phyloP scores from a whole-genome alignment of 2,797 vertebrate species.

The Gouania willdenowi region DNA sequence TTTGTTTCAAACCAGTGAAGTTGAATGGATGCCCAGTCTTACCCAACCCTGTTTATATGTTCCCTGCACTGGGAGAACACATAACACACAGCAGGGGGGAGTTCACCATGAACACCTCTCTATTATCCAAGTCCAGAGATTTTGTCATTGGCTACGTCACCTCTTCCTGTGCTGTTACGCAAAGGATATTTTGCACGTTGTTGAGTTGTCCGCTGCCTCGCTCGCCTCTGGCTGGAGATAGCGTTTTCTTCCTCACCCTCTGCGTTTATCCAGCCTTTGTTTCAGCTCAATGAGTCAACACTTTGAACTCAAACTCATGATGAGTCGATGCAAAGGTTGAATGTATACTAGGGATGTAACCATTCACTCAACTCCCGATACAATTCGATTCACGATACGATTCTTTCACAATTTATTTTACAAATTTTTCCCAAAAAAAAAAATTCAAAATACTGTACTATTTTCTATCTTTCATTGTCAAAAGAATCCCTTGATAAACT shows the following conservation, averaged over 20 bases:
- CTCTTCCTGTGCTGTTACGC: slow-evolving; percentile 16
- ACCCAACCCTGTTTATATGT: slow-evolving; percentile 29
- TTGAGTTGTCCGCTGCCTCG: not conserved
- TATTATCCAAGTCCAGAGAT: slow-evolving; percentile 14
- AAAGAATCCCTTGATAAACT: no score
- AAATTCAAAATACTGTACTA: no score
- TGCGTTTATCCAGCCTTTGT: slow-evolving; percentile 14
- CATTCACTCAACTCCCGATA: no score
- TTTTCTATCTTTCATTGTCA: no score
- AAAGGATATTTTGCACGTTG: slow-evolving; percentile 41
- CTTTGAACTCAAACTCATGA: slow-evolving; percentile 4
- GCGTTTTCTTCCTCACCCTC: slow-evolving; percentile 3
- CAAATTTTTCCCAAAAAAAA: no score
- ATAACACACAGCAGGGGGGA: slow-evolving; percentile 11
- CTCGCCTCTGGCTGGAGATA: slow-evolving; percentile 18
- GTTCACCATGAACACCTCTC: slow-evolving; percentile 19
- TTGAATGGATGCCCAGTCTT: slow-evolving; percentile 13
- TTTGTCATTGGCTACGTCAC: slow-evolving; percentile 1
- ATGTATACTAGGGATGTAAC: no score
- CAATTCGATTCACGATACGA: no score
- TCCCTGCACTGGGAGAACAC: slow-evolving; percentile 7
- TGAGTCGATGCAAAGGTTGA: slow-evolving; percentile 1
- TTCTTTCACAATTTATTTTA: no score
- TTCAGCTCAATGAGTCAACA: slow-evolving; percentile 20
- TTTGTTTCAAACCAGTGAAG: slow-evolving; percentile 39